phyloP scores from a whole-genome alignment of 2,113 vertebrate genomes.

The Capreolus pygargus region DNA sequence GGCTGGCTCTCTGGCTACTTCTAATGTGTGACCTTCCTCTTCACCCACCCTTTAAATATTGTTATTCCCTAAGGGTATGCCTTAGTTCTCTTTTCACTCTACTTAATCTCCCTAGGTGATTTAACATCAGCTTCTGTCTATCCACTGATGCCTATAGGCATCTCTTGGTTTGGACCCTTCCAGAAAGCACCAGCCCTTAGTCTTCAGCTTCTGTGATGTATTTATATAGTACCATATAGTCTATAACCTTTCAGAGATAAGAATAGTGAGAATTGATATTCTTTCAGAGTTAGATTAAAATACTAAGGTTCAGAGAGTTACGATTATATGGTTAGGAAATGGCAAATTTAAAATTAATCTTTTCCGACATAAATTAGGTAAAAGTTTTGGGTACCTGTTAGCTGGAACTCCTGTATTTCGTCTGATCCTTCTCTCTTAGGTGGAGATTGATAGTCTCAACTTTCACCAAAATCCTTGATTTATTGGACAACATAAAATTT shows the following conservation, averaged over 20 bases:
- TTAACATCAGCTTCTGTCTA: background rate
- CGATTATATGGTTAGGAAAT: conserved; percentile 44
- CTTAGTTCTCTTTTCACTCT: background rate
- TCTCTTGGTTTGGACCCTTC: background rate
- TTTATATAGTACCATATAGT: background rate
- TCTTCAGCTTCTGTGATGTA: background rate
- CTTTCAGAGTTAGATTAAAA: conserved; percentile 33
- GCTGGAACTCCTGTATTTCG: background rate
- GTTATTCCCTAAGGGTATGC: background rate
- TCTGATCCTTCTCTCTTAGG: background rate
- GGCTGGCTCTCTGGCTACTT: background rate
- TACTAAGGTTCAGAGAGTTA: background rate
- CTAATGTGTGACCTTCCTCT: background rate
- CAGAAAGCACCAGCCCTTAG: background rate
- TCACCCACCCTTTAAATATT: background rate
- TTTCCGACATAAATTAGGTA: conserved; percentile 41
- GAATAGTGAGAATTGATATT: conserved; percentile 7
- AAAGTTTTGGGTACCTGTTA: background rate
- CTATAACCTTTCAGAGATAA: background rate
- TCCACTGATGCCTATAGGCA: background rate
- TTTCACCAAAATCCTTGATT: background rate
- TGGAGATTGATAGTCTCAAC: background rate
- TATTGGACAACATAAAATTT: conserved; percentile 1
- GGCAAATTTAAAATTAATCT: background rate
- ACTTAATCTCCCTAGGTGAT: background rate